Evolutionary conservation across 2,888 invertebrate genomes (phyloP).

Genomic region (Coecobrya sp.): DNA sequence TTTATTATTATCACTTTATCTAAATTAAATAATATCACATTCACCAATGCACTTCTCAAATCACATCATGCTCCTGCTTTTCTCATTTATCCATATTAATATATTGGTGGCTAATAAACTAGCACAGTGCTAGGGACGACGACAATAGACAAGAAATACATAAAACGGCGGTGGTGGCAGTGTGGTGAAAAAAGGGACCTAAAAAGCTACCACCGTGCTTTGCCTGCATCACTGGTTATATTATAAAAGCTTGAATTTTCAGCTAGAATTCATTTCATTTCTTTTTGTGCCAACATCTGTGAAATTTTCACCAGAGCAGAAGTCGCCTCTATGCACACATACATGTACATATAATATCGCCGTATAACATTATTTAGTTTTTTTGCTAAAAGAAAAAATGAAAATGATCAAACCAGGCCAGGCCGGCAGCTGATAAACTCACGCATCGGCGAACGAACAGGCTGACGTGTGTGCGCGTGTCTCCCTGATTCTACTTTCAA

Average conservation of each 20-base stretch:
- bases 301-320: conserved; percentile 64
- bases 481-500: conserved; percentile 23
- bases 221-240: conserved; percentile 31
- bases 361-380: neutral
- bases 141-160: conserved; percentile 19
- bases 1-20: conserved; percentile 32
- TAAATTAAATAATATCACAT: conserved; percentile 50
- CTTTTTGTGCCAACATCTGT: conserved; percentile 74
- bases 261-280: conserved; percentile 74
- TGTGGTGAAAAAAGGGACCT: conserved; percentile 21
- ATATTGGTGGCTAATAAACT: conserved; percentile 80
- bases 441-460: conserved; percentile 78
- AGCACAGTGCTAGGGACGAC: conserved; percentile 5
- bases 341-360: neutral
- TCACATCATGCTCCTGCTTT: neutral
- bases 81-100: conserved; percentile 64
- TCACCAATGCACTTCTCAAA: neutral
- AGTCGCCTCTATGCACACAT: neutral
- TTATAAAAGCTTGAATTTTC: conserved; percentile 74
- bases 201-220: conserved; percentile 35
- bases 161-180: neutral
- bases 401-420: conserved; percentile 37
- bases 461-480: conserved; percentile 63
- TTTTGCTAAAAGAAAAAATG: conserved; percentile 42
- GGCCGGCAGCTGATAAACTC: conserved; percentile 78